Conservation (phyloP, 2,113 vertebrate genomes). For the Trogon surrucura region DNA sequence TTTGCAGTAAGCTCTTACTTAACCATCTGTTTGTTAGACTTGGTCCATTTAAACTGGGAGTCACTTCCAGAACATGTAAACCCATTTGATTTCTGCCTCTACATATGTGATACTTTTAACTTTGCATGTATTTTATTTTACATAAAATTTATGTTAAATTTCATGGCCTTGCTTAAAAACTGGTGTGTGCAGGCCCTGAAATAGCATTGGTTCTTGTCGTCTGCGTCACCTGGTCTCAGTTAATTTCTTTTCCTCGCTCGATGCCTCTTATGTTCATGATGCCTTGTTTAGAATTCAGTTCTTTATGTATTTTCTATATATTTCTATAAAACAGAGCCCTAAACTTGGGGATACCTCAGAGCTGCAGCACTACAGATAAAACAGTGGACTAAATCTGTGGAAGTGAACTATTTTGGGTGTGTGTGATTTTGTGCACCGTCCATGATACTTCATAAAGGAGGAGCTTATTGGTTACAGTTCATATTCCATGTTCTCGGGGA, state of each 20-base stretch:
- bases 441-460: background rate
- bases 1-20: background rate
- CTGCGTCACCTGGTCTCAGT: background rate
- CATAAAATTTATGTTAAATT: background rate
- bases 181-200: background rate
- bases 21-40: background rate
- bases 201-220: background rate
- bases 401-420: background rate
- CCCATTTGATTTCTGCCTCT: background rate
- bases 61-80: background rate
- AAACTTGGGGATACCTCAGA: background rate
- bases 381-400: background rate
- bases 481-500: background rate
- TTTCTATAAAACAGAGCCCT: background rate
- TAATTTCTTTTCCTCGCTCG: background rate
- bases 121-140: background rate
- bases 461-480: background rate
- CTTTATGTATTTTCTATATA: background rate
- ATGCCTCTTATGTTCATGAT: background rate
- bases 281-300: background rate
- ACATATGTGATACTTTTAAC: background rate
- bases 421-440: background rate
- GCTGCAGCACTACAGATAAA: background rate
- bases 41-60: background rate
- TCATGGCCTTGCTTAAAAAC: background rate